Evolutionary conservation across 2,797 vertebrate species (phyloP), one percentile per base, ranked within the genome.

Genomic region (Antennarius maculatus): DNA sequence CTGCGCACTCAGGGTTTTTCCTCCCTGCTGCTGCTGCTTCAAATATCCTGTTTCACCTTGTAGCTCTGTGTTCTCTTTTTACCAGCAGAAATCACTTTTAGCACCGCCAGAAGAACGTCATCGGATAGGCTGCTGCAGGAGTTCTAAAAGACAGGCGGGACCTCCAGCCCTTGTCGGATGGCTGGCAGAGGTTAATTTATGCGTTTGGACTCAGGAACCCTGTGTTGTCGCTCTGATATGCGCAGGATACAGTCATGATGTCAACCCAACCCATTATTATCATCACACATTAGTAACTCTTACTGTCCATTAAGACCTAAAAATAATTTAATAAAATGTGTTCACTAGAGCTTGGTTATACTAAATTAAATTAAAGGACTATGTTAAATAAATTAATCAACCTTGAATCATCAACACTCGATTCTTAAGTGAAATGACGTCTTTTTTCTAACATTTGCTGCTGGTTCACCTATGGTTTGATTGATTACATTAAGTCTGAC

Each of bases 11-110:
- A 29, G 23, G 29, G 64, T 6, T 69, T 47, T 57, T 50, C 48
- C 61, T 69, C 46, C 55, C 59, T 43, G 34, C 58, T 59, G 65
- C 66, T 61, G 31, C 62, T 45, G 75, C 50, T 42, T 41, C 68
- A 79, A 71, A 83, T 82, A 89, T 83, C 82, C 60, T 56, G 50
- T 88, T 84, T 84, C 72, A 86, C 69, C 70, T 14, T 59, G 55
- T 46, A 46, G 58, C 69, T 54, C 70, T 15, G 5, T 12, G 41
- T 42, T 42, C 23, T 61, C 28, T 68, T 37, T 69, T 74, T 66
- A 75, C 58, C 57, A 62, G 48, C 65, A 77, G 31, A 72, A 76
- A 72, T 61, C 23, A 67, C 31, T 61, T 27, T 14, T 23, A 66
- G 55, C 66, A 37, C 53, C 37, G 50, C 47, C 71, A 71, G 29